Evolutionary conservation across 1,140 invertebrate genomes (phyloP).

Genomic region (Macrobrachium rosenbergii): DNA sequence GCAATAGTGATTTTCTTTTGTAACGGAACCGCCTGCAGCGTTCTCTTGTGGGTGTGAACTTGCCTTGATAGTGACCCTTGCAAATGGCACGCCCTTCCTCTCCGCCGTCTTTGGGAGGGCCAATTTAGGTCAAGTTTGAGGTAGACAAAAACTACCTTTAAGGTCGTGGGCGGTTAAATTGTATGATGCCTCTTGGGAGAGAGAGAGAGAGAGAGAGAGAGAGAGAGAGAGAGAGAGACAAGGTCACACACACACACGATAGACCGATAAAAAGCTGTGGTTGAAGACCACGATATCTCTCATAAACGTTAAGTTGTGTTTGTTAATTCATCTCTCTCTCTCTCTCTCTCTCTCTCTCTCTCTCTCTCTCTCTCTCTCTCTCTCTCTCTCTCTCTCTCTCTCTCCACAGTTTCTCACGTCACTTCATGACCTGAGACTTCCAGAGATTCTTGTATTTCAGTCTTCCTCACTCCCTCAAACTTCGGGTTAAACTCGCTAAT

Average conservation of each 20-base stretch:
- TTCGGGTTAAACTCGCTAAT: neutral
- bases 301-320: neutral
- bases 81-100: too few species aligned
- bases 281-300: too few species aligned
- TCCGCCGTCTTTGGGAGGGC: too few species aligned
- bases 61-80: too few species aligned
- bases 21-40: too few species aligned
- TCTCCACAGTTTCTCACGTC: neutral
- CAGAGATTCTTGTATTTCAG: neutral
- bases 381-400: neutral
- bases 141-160: too few species aligned
- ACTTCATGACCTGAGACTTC: neutral
- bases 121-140: too few species aligned
- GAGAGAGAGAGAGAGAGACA: neutral
- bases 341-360: neutral
- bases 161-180: too few species aligned
- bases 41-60: too few species aligned
- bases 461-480: neutral
- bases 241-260: too few species aligned
- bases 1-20: neutral
- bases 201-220: neutral
- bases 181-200: neutral
- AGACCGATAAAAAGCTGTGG: too few species aligned
- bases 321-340: neutral
- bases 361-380: neutral